A percentile compares a stretch with the other conserved stretches of the same genome.
Conservation (phyloP, 2,797 vertebrate genomes). For the Scolopax rusticola region DNA sequence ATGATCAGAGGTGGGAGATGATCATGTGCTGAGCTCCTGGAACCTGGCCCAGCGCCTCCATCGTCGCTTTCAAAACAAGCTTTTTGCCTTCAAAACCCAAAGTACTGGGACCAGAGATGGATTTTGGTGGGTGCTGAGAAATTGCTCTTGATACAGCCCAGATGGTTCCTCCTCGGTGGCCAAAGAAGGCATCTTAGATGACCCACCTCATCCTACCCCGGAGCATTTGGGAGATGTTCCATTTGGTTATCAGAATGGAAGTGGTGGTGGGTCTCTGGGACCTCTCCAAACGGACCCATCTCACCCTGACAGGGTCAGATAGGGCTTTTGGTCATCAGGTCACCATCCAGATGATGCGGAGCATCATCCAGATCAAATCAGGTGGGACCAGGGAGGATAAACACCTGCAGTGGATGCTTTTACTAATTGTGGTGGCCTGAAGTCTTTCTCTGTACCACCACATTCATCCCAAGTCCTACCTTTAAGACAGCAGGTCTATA, state of each 20-base stretch:
- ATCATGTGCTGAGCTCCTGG: background rate
- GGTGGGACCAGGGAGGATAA: background rate
- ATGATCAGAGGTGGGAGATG: background rate
- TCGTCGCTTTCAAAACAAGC: accelerated
- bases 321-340: too few species aligned
- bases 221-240: background rate
- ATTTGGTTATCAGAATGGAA: background rate
- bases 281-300: background rate
- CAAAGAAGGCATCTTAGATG: background rate
- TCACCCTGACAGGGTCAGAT: background rate
- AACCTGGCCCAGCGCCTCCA: background rate
- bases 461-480: background rate
- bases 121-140: background rate
- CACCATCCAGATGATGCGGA: background rate
- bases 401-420: background rate
- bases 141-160: background rate
- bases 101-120: background rate
- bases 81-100: background rate
- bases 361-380: background rate
- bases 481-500: background rate
- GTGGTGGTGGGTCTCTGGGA: background rate
- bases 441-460: background rate
- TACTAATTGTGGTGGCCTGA: background rate
- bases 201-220: background rate
- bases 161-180: background rate